phyloP scores from a whole-genome alignment of 2,797 vertebrate genomes.

The Orestias chungarensis region DNA sequence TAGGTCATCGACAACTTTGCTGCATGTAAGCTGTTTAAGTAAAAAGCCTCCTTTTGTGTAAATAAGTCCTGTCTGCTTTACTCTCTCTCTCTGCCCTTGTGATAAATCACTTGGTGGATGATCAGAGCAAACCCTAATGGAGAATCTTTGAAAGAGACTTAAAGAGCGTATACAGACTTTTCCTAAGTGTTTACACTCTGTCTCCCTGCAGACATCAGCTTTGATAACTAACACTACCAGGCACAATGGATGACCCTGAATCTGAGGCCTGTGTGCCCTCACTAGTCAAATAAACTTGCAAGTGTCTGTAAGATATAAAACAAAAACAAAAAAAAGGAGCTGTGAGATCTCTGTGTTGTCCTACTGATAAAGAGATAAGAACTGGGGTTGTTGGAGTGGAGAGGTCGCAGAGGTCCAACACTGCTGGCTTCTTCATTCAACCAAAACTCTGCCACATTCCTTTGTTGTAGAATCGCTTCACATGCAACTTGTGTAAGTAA shows the following conservation, averaged over 20 bases:
- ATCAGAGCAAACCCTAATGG: constrained; percentile 66
- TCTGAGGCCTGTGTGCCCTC: constrained; percentile 49
- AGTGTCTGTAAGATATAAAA: constrained; percentile 13
- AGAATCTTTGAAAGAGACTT: constrained; percentile 51
- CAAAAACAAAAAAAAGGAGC: constrained; percentile 14
- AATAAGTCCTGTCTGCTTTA: constrained; percentile 35
- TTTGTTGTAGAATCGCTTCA: constrained; percentile 18
- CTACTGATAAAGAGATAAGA: constrained; percentile 58
- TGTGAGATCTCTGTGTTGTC: constrained; percentile 35
- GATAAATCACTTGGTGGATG: constrained; percentile 65
- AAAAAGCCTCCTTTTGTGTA: constrained; percentile 33
- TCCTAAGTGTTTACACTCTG: constrained; percentile 62
- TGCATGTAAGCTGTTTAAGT: constrained; percentile 42
- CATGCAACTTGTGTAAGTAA: background rate
- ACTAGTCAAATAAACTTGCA: constrained; percentile 57
- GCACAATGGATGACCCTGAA: constrained; percentile 57
- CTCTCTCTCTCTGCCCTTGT: constrained; percentile 40
- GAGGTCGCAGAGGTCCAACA: constrained; percentile 47
- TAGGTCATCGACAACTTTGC: constrained; percentile 7
- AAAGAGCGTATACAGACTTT: constrained; percentile 67
- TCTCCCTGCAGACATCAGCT: constrained; percentile 55
- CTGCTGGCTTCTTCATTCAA: constrained; percentile 50
- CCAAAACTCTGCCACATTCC: constrained; percentile 45
- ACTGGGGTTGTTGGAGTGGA: constrained; percentile 52
- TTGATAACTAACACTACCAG: constrained; percentile 58